Evolutionary conservation across 1,140 invertebrate genomes (phyloP), one percentile per base, ranked within the genome.

Genomic region (Tetraneura akinire): DNA sequence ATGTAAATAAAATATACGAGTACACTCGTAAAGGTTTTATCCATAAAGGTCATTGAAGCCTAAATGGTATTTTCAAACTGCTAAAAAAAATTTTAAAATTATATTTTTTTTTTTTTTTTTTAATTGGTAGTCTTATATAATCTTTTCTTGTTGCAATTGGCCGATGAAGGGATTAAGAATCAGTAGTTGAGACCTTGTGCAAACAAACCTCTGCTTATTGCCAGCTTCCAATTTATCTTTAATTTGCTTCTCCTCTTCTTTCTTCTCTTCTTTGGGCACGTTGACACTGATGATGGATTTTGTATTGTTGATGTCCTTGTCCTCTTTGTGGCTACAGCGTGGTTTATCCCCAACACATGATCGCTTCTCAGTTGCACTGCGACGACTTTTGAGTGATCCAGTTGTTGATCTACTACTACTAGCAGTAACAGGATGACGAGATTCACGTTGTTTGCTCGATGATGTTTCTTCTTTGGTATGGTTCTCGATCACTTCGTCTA

Each of bases 151-250:
- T 21, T 32, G 37, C 21, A 14, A 71, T 42, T 62, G 23, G 60
- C 55, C 55, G 21, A 78, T 47, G 74, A 60, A 78, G 0, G 32
- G 55, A 45, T 60, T 62, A 60, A 78, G 42, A 45, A 78, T 62
- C 74, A 78, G 74, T 60, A 62, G 74, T 76, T 21, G 55, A 26
- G 74, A 78, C 53, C n/a, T 21, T 60, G 73, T 78, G 42, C 53
- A 60, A 78, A 78, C 74, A 78, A 78, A 78, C 74, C 74, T 78
- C 74, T 62, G 74, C 55, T 78, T 78, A 45, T 45, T 78, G 74
- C 42, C 53, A 29, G 37, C 16, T 60, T 78, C 74, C 55, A 49
- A 37, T 78, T 78, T 78, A 78, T 78, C 74, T 62, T 78, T 78
- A 26, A 60, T 10, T 78, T 47, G 55, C 60, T 78, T 78, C 51